Percentiles rank a stretch among this genome's conserved stretches.
These are phyloP conservation scores for Brassicogethes aeneus DNA, from an alignment of 2,888 invertebrate species.

Conservation along the genomic window DNA sequence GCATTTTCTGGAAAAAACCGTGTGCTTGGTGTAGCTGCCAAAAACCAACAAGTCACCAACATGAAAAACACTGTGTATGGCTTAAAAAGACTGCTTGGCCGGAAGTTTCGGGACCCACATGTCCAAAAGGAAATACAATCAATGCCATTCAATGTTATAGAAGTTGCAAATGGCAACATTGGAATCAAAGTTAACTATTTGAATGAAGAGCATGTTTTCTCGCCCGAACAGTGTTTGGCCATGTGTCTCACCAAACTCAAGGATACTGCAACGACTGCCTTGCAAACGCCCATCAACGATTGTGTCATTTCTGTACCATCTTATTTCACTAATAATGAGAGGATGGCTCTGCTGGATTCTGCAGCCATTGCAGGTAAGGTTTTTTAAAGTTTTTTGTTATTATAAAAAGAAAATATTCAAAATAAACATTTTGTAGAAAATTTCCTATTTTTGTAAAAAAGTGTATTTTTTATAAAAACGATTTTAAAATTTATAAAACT, in stretches of 20 bases:
- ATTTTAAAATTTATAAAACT: too few species aligned
- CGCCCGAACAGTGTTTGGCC: constrained; percentile 90
- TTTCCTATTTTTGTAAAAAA: too few species aligned
- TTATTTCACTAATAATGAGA: constrained; percentile 90
- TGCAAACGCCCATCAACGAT: constrained; percentile 87
- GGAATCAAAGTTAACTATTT: constrained; percentile 81
- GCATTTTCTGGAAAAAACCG: constrained; percentile 91
- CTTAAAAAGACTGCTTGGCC: constrained; percentile 87
- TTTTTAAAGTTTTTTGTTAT: too few species aligned
- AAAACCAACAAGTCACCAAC: constrained; percentile 94
- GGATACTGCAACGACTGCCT: constrained; percentile 75
- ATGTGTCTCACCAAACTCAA: constrained; percentile 97
- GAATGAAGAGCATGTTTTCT: constrained; percentile 75
- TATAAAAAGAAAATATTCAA: too few species aligned
- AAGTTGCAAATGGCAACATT: constrained; percentile 69
- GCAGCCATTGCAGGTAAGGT: constrained; percentile 74
- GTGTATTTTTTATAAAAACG: too few species aligned
- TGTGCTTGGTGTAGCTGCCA: constrained; percentile 91
- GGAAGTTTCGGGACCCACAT: constrained; percentile 80
- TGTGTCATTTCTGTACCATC: constrained; percentile 92
- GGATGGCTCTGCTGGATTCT: constrained; percentile 85
- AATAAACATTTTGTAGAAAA: too few species aligned
- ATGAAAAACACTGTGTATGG: constrained; percentile 93
- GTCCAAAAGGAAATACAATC: constrained; percentile 75
- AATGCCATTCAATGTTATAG: constrained; percentile 71